These are phyloP conservation scores for Ceratina calcarata DNA, from an alignment of 1,140 invertebrate species.

Conservation along the genomic window DNA sequence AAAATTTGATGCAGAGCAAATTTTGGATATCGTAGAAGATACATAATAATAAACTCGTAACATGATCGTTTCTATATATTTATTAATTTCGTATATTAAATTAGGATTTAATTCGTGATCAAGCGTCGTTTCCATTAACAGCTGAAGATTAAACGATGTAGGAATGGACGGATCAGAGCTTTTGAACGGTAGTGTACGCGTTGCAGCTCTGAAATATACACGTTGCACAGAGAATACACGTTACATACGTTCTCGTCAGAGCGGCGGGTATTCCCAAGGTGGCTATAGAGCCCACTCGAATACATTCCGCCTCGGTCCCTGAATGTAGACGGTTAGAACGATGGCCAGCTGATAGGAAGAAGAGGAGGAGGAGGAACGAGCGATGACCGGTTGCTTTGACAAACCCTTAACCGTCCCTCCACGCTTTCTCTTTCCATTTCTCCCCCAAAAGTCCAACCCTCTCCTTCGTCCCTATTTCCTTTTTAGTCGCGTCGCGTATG, in stretches of 20 bases:
- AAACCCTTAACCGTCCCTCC: constrained; percentile 43
- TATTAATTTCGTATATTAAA: too few relatives aligned
- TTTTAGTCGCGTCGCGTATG: constrained; percentile 28
- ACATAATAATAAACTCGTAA: too few relatives aligned
- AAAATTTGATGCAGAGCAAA: too few relatives aligned
- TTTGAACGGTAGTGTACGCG: neutral
- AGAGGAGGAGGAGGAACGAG: constrained; percentile 28
- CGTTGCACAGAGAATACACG: constrained; percentile 38
- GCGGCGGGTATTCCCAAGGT: constrained; percentile 63
- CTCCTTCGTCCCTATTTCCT: constrained; percentile 26
- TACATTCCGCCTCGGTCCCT: constrained; percentile 60
- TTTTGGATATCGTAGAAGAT: too few relatives aligned
- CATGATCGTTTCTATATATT: too few relatives aligned
- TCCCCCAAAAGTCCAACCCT: neutral
- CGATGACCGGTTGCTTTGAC: constrained; percentile 64
- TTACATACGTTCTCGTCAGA: constrained; percentile 41
- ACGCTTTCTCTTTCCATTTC: constrained; percentile 23
- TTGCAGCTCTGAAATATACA: neutral
- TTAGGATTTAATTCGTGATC: too few relatives aligned
- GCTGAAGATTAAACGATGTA: too few relatives aligned
- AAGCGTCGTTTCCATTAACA: too few relatives aligned
- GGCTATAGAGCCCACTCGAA: constrained; percentile 65
- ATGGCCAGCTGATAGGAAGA: constrained; percentile 71
- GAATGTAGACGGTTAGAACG: constrained; percentile 57
- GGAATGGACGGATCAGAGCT: too few relatives aligned